phyloP scores from a whole-genome alignment of 2,797 vertebrate species.

The Alfaro cultratus region DNA sequence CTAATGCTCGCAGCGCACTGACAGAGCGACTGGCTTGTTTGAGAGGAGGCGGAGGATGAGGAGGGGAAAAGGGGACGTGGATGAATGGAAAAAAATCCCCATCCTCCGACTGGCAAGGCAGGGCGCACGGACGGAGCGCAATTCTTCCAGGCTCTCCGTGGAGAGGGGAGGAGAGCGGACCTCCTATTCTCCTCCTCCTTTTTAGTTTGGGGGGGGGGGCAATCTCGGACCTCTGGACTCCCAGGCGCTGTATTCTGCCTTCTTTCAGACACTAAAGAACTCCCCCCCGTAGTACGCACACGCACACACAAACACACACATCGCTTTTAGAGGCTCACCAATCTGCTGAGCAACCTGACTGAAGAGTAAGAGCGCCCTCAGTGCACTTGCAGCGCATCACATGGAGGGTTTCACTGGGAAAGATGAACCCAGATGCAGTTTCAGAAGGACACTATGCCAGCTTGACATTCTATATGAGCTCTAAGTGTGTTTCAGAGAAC shows the following conservation, averaged over 20 bases:
- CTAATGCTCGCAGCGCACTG: slow-evolving; percentile 76
- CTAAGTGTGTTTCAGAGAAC: slow-evolving; percentile 1
- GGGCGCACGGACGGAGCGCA: slow-evolving; percentile 69
- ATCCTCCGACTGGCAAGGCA: slow-evolving; percentile 75
- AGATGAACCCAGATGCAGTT: slow-evolving; percentile 19
- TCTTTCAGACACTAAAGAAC: slow-evolving; percentile 52
- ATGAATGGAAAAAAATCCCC: slow-evolving; percentile 66
- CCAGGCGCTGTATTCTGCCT: slow-evolving; percentile 59
- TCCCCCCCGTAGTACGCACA: neutral
- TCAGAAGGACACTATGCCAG: slow-evolving; percentile 25
- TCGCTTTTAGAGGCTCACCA: slow-evolving; percentile 29
- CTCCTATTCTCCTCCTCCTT: slow-evolving; percentile 56
- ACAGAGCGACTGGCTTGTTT: slow-evolving; percentile 78
- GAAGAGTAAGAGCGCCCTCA: slow-evolving; percentile 74
- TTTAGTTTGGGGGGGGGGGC: slow-evolving; percentile 33
- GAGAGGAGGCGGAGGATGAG: slow-evolving; percentile 64
- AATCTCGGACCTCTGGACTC: slow-evolving; percentile 71
- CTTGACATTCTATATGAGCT: slow-evolving; percentile 10
- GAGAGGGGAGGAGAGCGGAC: slow-evolving; percentile 24
- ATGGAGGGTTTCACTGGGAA: neutral
- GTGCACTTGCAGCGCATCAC: slow-evolving; percentile 34
- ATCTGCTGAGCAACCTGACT: slow-evolving; percentile 19
- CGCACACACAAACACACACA: neutral
- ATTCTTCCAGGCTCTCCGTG: slow-evolving; percentile 62
- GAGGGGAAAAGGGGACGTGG: slow-evolving; percentile 61